These are phyloP conservation scores for Antennarius maculatus DNA, from an alignment of 2,797 vertebrate genomes.

Conservation along the genomic window DNA sequence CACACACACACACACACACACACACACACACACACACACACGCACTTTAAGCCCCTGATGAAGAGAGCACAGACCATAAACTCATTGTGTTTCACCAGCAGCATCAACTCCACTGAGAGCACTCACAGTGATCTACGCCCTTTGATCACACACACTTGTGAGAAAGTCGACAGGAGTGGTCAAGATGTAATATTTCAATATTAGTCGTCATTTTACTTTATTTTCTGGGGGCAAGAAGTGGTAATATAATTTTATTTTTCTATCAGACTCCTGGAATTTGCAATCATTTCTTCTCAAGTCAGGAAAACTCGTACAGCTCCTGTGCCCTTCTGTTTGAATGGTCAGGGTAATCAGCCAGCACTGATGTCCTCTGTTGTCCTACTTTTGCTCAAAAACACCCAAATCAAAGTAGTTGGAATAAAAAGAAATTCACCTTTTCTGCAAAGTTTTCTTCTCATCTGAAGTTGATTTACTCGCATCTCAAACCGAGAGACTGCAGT, in stretches of 20 bases:
- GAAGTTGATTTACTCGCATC: neutral
- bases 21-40: neutral
- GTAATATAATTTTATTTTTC: conserved; percentile 1
- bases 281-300: conserved; percentile 36
- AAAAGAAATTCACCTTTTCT: conserved; percentile 29
- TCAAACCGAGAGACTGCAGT: conserved; percentile 4
- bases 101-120: conserved; percentile 46
- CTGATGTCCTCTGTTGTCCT: conserved; percentile 54
- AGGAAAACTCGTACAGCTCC: conserved; percentile 26
- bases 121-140: conserved; percentile 57
- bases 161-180: conserved; percentile 40
- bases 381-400: conserved; percentile 42
- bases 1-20: conserved; percentile 1
- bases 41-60: conserved; percentile 40
- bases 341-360: conserved; percentile 60
- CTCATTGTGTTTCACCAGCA: conserved; percentile 53
- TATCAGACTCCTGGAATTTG: conserved; percentile 30
- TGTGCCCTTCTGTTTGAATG: conserved; percentile 54
- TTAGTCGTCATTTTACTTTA: conserved; percentile 47
- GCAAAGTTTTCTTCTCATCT: neutral
- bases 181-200: conserved; percentile 46
- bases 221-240: conserved; percentile 27
- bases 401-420: conserved; percentile 40
- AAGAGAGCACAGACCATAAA: conserved; percentile 45
- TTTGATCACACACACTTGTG: conserved; percentile 69